A percentile compares a stretch with the other conserved stretches of the same genome.
Evolutionary conservation across 2,888 invertebrate species (phyloP).

Genomic region (Agrypnus murinus): DNA sequence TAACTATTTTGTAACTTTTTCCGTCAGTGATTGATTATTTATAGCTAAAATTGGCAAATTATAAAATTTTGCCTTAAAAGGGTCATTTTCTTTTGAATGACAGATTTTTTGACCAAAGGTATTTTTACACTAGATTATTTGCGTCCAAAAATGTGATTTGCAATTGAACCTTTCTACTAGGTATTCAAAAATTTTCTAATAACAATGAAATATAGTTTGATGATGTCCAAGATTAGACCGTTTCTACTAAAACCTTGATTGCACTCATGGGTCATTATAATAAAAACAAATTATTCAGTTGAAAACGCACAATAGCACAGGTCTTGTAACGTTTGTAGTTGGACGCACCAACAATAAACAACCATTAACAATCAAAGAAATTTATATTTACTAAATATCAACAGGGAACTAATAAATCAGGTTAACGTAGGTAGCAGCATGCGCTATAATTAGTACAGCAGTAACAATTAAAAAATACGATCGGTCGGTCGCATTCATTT

Average conservation of each 20-base stretch:
- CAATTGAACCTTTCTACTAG: too few relatives aligned
- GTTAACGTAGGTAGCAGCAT: slow-evolving; percentile 6
- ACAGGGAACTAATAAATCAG: slow-evolving; percentile 11
- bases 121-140: too few relatives aligned
- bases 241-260: neutral
- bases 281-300: neutral
- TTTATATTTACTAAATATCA: slow-evolving; percentile 5
- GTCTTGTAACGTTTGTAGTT: slow-evolving; percentile 1
- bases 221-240: neutral
- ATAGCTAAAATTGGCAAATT: too few relatives aligned
- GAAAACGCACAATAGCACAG: neutral
- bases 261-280: neutral
- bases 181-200: too few relatives aligned
- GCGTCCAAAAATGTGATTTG: too few relatives aligned
- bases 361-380: neutral
- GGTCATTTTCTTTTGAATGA: too few relatives aligned
- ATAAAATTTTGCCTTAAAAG: too few relatives aligned
- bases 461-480: neutral
- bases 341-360: slow-evolving; percentile 5
- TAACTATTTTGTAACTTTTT: too few relatives aligned
- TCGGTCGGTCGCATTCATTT: too few relatives aligned
- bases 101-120: too few relatives aligned
- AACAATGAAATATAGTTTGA: too few relatives aligned
- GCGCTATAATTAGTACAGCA: neutral
- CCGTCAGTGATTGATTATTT: too few relatives aligned